Percentiles rank a stretch among this genome's conserved stretches.
Conservation (phyloP, 2,113 vertebrate species). For the Glareola pratincola region DNA sequence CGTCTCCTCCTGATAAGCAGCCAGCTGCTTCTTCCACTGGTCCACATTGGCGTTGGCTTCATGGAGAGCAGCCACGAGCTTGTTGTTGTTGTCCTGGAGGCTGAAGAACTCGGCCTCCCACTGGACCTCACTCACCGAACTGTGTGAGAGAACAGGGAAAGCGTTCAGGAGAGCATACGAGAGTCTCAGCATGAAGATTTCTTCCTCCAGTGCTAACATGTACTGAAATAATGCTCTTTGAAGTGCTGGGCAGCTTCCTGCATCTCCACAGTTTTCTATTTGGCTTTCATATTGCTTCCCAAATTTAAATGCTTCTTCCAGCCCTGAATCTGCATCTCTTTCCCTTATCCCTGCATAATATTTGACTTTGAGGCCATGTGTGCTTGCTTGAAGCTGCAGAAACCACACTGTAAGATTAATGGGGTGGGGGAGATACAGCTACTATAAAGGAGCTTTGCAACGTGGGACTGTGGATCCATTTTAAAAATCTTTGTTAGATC, state of each 20-base stretch:
- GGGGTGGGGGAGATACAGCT: background rate
- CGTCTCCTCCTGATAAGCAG: conserved; percentile 88
- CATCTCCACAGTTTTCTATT: background rate
- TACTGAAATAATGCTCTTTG: background rate
- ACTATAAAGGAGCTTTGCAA: background rate
- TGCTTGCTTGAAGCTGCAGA: background rate
- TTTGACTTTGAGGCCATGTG: background rate
- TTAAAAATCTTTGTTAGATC: background rate
- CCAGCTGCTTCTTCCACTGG: conserved; percentile 96
- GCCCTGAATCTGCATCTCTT: background rate
- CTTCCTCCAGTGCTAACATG: background rate
- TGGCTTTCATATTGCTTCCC: background rate
- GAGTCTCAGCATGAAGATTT: background rate
- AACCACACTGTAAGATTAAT: background rate
- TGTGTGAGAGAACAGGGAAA: background rate
- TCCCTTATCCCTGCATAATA: background rate
- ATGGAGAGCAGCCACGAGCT: conserved; percentile 88
- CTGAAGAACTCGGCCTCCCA: conserved; percentile 94
- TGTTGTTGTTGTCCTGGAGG: conserved; percentile 94
- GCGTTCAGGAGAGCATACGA: background rate
- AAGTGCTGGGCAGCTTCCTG: background rate
- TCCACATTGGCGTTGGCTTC: conserved; percentile 92
- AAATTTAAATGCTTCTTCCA: background rate
- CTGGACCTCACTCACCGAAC: conserved; percentile 94
- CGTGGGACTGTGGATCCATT: background rate